phyloP scores from a whole-genome alignment of 1,140 invertebrate species.

The Listronotus oregonensis region DNA sequence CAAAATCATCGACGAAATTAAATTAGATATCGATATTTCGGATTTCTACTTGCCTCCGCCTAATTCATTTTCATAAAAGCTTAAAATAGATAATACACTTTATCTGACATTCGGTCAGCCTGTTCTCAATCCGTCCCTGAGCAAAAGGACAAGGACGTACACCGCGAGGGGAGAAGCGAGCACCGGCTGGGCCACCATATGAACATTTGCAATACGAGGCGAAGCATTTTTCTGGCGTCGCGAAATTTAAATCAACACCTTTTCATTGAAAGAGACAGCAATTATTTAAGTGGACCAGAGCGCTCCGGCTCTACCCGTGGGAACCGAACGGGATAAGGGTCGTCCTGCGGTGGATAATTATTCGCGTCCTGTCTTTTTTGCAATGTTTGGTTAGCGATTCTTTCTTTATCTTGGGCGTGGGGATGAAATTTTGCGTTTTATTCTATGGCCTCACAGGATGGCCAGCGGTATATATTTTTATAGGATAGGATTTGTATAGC shows the following conservation, averaged over 20 bases:
- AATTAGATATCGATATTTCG: no score
- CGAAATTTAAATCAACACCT: slow-evolving; percentile 49
- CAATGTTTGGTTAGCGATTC: slow-evolving; percentile 31
- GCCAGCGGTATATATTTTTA: neutral
- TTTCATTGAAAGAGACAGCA: slow-evolving; percentile 38
- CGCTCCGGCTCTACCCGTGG: slow-evolving; percentile 26
- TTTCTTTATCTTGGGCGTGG: slow-evolving; percentile 25
- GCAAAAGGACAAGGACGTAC: slow-evolving; percentile 25
- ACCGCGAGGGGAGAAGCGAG: slow-evolving; percentile 7
- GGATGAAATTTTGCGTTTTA: slow-evolving; percentile 15
- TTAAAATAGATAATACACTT: no score
- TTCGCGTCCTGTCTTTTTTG: slow-evolving; percentile 30
- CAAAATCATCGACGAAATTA: no score
- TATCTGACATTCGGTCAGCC: no score
- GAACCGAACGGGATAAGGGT: slow-evolving; percentile 33
- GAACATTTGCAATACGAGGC: slow-evolving; percentile 43
- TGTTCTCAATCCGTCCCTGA: slow-evolving; percentile 8
- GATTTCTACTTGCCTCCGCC: no score
- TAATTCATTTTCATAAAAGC: no score
- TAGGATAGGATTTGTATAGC: slow-evolving; percentile 1
- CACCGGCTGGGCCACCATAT: slow-evolving; percentile 34
- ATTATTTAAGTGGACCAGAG: slow-evolving; percentile 27
- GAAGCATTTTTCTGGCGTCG: slow-evolving; percentile 41
- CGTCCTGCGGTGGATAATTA: slow-evolving; percentile 31
- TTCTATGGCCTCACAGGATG: slow-evolving; percentile 23